Evolutionary conservation across 92 coral and sea anemone species (phyloP).

Genomic region (Porites divaricata): DNA sequence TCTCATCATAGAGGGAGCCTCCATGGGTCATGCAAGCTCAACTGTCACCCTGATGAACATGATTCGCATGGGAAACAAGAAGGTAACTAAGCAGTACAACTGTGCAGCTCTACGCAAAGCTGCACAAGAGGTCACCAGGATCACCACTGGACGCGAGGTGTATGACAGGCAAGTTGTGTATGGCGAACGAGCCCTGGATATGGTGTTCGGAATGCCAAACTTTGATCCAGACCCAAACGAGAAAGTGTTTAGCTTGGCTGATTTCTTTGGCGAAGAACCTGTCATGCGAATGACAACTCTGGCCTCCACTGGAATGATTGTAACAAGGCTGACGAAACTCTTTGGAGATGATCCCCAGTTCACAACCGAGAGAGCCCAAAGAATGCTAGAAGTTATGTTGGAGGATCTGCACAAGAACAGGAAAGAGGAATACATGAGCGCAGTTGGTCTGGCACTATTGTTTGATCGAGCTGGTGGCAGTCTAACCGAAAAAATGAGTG

Average conservation of each 20-base stretch:
- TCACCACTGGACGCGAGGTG: conserved; percentile 72
- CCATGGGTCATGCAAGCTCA: conserved; percentile 67
- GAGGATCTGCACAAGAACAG: conserved; percentile 77
- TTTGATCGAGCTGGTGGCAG: not conserved
- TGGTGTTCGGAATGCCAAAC: conserved; percentile 71
- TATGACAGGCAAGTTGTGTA: conserved; percentile 70
- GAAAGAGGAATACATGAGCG: conserved; percentile 83
- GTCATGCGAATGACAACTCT: conserved; percentile 80
- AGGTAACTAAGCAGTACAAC: conserved; percentile 60
- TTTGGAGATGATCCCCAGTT: conserved; percentile 78
- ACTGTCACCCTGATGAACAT: conserved; percentile 62
- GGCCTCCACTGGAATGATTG: conserved; percentile 73
- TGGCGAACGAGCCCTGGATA: conserved; percentile 79
- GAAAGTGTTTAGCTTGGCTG: conserved; percentile 74
- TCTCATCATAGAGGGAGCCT: conserved; percentile 64
- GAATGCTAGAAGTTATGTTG: conserved; percentile 81
- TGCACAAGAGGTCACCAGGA: conserved; percentile 67
- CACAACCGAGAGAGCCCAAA: conserved; percentile 68
- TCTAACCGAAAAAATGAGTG: conserved; percentile 54
- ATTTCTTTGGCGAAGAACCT: conserved; percentile 76
- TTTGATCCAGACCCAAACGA: conserved; percentile 43
- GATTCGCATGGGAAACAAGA: conserved; percentile 70
- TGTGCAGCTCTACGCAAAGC: conserved; percentile 69
- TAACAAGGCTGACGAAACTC: conserved; percentile 52
- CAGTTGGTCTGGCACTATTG: conserved; percentile 46